Conservation (phyloP, 2,797 vertebrate genomes). For the Syngnathus rostellatus region DNA sequence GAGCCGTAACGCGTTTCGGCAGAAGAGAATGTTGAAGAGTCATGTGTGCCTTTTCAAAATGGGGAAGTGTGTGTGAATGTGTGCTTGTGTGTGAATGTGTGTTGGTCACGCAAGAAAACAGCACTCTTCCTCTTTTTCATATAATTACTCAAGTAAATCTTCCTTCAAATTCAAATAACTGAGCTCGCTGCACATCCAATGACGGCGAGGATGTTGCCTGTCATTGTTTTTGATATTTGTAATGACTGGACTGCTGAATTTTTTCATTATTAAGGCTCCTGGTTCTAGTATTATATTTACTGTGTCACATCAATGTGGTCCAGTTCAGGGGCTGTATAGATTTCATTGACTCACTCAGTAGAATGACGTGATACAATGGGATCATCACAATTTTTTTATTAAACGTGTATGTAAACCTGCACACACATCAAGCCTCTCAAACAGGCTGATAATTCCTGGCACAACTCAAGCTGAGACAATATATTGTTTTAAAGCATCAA, state of each 20-base stretch:
- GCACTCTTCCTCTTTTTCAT: slow-evolving; percentile 3
- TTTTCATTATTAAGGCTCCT: too few relatives aligned
- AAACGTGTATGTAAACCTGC: too few relatives aligned
- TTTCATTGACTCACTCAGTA: too few relatives aligned
- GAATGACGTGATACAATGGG: too few relatives aligned
- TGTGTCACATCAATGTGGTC: neutral
- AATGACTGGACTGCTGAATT: too few relatives aligned
- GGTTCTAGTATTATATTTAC: neutral
- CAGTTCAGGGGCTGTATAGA: too few relatives aligned
- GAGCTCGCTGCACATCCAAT: neutral
- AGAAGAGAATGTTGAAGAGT: slow-evolving; percentile 3
- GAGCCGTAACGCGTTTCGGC: neutral
- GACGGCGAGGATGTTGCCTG: neutral
- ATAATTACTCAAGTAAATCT: neutral
- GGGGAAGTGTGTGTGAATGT: neutral
- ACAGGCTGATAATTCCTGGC: too few relatives aligned
- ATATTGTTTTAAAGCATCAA: too few relatives aligned
- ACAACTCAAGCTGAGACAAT: too few relatives aligned
- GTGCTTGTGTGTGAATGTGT: neutral
- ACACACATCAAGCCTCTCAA: too few relatives aligned
- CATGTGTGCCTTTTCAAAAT: neutral
- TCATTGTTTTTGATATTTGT: neutral
- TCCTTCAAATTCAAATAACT: neutral
- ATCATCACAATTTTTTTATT: too few relatives aligned
- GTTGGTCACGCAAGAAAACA: neutral